phyloP scores from a whole-genome alignment of 2,797 vertebrate genomes.

The Pogonophryne albipinna region DNA sequence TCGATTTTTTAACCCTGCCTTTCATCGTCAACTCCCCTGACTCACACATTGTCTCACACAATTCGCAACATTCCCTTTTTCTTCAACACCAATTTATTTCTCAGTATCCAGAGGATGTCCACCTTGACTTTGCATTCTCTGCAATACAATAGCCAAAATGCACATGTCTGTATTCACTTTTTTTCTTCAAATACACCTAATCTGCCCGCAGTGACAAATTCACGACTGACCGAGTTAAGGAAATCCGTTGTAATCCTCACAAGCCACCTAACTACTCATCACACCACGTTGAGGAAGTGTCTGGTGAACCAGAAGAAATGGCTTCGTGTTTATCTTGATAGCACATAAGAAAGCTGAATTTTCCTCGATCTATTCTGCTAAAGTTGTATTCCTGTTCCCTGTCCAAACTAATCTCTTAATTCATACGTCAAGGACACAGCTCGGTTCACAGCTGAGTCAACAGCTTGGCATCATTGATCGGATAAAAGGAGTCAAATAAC shows the following conservation, averaged over 20 bases:
- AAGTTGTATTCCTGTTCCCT: not conserved
- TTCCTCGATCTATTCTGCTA: not conserved
- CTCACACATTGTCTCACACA: slow-evolving; percentile 46
- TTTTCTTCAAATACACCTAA: not conserved
- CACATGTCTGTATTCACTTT: not conserved
- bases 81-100: slow-evolving; percentile 41
- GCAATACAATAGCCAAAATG: not conserved
- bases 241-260: slow-evolving; percentile 71
- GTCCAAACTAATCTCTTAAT: slow-evolving; percentile 52
- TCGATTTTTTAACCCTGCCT: slow-evolving; percentile 56
- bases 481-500: slow-evolving; percentile 41
- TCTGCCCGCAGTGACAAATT: slow-evolving; percentile 48
- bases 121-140: not conserved
- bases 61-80: slow-evolving; percentile 44
- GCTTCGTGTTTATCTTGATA: not conserved
- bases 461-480: slow-evolving; percentile 45
- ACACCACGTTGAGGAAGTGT: slow-evolving; percentile 21
- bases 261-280: slow-evolving; percentile 31
- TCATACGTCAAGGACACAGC: slow-evolving; percentile 63
- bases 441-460: slow-evolving; percentile 36
- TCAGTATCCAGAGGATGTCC: not conserved
- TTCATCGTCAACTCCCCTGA: slow-evolving; percentile 45
- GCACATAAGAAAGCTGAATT: not conserved
- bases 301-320: not conserved
- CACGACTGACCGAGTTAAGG: slow-evolving; percentile 50